Evolutionary conservation across 1,140 invertebrate genomes (phyloP).

Genomic region (Drosophila neocordata): DNA sequence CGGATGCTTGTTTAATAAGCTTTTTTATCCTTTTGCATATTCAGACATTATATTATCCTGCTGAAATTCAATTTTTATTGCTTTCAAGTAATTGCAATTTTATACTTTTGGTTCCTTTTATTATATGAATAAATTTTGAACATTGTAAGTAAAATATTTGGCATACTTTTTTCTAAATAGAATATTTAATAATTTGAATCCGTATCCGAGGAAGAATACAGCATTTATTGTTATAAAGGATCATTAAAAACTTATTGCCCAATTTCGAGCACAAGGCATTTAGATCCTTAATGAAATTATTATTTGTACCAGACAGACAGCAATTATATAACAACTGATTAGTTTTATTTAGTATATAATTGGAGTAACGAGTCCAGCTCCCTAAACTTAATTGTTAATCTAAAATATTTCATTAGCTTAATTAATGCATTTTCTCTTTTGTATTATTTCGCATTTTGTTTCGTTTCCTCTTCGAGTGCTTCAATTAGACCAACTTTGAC

Average conservation of each 20-base stretch:
- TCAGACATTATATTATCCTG: no score
- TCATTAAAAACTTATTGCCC: background rate
- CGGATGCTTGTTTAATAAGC: no score
- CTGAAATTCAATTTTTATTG: no score
- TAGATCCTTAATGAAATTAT: background rate
- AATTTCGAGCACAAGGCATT: background rate
- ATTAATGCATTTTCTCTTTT: background rate
- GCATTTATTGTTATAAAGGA: no score
- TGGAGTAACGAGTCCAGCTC: background rate
- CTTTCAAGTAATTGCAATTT: no score
- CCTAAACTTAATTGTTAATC: background rate
- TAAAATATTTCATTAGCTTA: background rate
- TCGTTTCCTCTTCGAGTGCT: background rate
- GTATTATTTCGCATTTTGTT: background rate
- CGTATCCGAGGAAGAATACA: no score
- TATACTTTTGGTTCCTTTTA: no score
- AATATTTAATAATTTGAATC: background rate
- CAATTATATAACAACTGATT: background rate
- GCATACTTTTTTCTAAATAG: background rate
- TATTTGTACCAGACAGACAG: no score
- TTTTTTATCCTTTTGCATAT: no score
- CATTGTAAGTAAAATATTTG: constrained; percentile 2
- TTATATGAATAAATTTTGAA: background rate
- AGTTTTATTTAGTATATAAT: background rate
- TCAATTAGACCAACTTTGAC: constrained; percentile 2